Conservation (phyloP, 2,797 vertebrate genomes). For the Hyperoplus immaculatus region DNA sequence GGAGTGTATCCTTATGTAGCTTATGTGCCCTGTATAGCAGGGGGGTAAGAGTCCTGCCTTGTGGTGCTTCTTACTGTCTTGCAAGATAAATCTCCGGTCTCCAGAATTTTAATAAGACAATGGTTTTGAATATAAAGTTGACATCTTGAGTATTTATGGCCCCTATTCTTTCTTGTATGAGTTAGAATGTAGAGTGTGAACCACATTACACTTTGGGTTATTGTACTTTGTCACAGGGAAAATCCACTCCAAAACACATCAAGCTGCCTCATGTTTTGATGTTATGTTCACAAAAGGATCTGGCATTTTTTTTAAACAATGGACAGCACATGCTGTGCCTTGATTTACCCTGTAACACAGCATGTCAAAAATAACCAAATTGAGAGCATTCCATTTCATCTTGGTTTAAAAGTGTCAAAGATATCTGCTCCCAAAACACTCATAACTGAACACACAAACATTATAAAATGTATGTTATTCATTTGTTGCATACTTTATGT, state of each 20-base stretch:
- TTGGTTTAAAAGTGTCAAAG: not conserved
- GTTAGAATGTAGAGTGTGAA: not conserved
- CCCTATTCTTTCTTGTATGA: not conserved
- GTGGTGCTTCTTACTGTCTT: conserved; percentile 1
- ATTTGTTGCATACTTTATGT: not conserved
- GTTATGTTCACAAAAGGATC: conserved; percentile 28
- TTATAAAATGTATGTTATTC: not conserved
- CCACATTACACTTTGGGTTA: conserved; percentile 8
- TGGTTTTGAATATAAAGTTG: not conserved
- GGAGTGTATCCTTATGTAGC: too few relatives aligned
- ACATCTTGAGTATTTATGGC: not conserved
- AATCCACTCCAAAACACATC: conserved; percentile 26
- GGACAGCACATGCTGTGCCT: conserved; percentile 14
- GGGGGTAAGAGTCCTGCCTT: not conserved
- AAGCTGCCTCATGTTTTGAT: conserved; percentile 36
- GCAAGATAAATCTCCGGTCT: not conserved
- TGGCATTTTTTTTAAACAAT: conserved; percentile 6
- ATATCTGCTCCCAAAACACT: not conserved
- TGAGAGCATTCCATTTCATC: not conserved
- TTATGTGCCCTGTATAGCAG: too few relatives aligned
- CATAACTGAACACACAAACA: not conserved
- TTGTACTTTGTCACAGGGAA: conserved; percentile 33
- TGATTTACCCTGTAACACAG: conserved; percentile 19
- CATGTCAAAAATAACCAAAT: not conserved
- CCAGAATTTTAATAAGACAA: not conserved